Conservation (phyloP, 2,888 invertebrate species). For the Eueremaeus valkanovi region DNA sequence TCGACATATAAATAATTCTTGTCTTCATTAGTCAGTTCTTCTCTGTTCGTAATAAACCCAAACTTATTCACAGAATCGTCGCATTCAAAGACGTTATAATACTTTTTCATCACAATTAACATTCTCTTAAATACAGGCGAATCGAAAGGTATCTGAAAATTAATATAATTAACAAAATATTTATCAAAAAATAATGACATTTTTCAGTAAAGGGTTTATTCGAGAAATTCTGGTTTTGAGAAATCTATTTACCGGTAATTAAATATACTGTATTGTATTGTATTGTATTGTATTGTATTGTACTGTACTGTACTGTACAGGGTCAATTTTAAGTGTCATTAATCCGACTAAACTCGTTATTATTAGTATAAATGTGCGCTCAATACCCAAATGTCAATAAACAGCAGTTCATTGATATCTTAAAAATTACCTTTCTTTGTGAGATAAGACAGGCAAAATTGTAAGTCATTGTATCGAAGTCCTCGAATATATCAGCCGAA, state of each 20-base stretch:
- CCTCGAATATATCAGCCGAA: background rate
- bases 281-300: too few species aligned
- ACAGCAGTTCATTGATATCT: background rate
- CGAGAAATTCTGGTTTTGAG: background rate
- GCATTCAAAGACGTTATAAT: background rate
- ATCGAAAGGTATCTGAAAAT: background rate
- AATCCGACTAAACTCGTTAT: background rate
- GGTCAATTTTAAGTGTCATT: too few species aligned
- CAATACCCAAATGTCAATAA: background rate
- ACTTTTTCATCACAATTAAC: background rate
- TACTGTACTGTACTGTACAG: too few species aligned
- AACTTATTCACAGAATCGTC: background rate
- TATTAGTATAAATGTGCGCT: too few species aligned
- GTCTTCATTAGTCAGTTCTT: background rate
- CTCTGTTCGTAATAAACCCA: background rate
- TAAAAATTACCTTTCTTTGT: background rate
- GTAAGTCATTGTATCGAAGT: slow-evolving; percentile 2
- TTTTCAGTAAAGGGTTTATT: too few species aligned
- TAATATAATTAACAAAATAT: background rate
- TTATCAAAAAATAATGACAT: background rate
- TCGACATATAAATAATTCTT: background rate
- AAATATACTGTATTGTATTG: too few species aligned
- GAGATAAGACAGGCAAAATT: background rate
- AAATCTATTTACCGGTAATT: background rate
- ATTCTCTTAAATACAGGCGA: background rate